Evolutionary conservation across 92 coral and sea anemone genomes (phyloP), one percentile per base, ranked within the genome.

Genomic region (Phenganax marumi): DNA sequence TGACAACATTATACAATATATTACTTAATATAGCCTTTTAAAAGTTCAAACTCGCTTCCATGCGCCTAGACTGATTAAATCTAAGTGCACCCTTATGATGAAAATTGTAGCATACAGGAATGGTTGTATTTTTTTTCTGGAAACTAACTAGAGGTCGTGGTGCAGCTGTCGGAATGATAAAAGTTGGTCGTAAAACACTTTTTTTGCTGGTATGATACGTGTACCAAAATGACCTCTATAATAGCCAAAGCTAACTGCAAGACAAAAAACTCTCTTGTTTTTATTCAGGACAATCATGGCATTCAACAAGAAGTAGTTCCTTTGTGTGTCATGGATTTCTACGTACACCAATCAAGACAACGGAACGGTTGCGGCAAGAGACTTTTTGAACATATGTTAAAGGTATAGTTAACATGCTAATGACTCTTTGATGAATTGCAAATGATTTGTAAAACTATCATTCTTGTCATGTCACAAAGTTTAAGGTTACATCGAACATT

Each of bases 281-380:
- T 46, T 43, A 56, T 19, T 55, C 52, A 93, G 97, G 99, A 96
- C 70, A 60, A 81, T 65, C 97, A 92, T 65, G 93, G 94, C 52
- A 81, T 87, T 74, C 99, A 96, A 68, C 81, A 92, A 77, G 99
- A 96, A 75, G 97, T 96, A 17, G 83, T 89, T 26, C 99, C 99
- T 16, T 79, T 96, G 46, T 96, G 99, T 77, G 92, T 96, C 19
- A 84, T 96, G 87, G 99, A 96, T 83, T 96, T 96, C 87, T 96
- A 96, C 56, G 86, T 96, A 12, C 99, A 96, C 39, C 95, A 92
- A 73, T 87, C 97, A 58, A 81, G 88, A 64, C 99, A 96, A 80
- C 87, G 99, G 53, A 88, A 86, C 57, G 99, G 99, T 50, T 96
- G 90, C 85, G 97, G 99, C 68, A 96, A 92, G 73, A 80, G 72